Evolutionary conservation across 1,140 invertebrate genomes (phyloP).

Genomic region (Drosophila repletoides): DNA sequence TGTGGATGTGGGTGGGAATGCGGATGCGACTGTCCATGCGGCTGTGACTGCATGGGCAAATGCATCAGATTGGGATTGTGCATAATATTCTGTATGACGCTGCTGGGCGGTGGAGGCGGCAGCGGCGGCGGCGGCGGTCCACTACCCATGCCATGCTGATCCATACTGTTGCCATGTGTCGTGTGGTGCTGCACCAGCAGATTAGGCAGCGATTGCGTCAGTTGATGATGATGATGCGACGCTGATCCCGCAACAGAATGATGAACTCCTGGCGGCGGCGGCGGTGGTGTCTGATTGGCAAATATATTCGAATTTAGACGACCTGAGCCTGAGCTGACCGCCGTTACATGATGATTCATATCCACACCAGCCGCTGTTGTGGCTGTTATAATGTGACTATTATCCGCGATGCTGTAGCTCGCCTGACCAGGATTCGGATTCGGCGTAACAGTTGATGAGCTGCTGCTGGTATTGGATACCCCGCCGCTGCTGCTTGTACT

Average conservation of each 20-base stretch:
- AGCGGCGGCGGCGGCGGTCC: conserved; percentile 11
- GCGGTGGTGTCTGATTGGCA: conserved; percentile 43
- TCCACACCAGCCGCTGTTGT: conserved; percentile 18
- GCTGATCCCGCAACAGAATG: neutral
- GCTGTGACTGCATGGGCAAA: conserved; percentile 47
- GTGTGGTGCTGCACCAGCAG: conserved; percentile 68
- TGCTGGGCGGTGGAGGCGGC: conserved; percentile 20
- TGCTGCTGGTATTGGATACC: neutral
- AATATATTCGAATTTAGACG: conserved; percentile 41
- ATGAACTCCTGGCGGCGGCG: conserved; percentile 27
- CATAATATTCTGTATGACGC: conserved; percentile 64
- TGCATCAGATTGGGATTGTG: conserved; percentile 78
- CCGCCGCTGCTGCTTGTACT: neutral
- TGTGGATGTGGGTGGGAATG: too few relatives aligned
- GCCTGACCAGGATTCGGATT: conserved; percentile 50
- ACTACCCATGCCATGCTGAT: conserved; percentile 46
- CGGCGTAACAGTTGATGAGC: conserved; percentile 30
- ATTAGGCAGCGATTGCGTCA: conserved; percentile 65
- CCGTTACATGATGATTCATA: conserved; percentile 34
- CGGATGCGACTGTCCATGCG: conserved; percentile 21
- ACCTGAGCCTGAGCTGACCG: neutral
- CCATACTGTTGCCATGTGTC: conserved; percentile 40
- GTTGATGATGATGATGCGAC: conserved; percentile 53
- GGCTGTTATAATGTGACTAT: conserved; percentile 28
- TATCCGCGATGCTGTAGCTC: conserved; percentile 46